A percentile compares a stretch with the other conserved stretches of the same genome.
phyloP scores from a whole-genome alignment of 2,797 vertebrate species.

The Tiaroga cobitis region DNA sequence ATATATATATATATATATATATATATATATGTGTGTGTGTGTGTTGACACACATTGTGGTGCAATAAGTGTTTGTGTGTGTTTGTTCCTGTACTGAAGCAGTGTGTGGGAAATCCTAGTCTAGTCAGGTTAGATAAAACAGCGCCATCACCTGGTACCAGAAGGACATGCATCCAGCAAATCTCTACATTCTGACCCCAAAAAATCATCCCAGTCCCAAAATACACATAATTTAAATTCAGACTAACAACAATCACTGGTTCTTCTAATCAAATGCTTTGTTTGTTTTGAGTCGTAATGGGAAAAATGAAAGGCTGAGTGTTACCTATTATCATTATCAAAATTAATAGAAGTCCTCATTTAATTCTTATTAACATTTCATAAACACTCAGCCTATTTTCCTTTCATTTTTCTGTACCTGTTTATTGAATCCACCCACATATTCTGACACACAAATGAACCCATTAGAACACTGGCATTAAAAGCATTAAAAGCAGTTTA shows the following conservation, averaged over 20 bases:
- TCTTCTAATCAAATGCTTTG: conserved; percentile 22
- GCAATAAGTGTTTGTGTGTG: conserved; percentile 33
- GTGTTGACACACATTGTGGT: not conserved
- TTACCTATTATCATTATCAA: conserved; percentile 39
- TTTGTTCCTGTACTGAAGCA: not conserved
- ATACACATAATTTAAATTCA: conserved; percentile 5
- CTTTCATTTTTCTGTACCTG: conserved; percentile 22
- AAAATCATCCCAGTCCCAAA: not conserved
- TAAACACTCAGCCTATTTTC: conserved; percentile 32
- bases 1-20: not conserved
- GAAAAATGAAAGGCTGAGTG: conserved; percentile 17
- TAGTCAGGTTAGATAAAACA: conserved; percentile 74
- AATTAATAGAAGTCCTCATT: conserved; percentile 28
- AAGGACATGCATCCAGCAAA: conserved; percentile 5
- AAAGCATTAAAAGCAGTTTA: conserved; percentile 47
- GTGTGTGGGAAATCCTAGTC: conserved; percentile 47
- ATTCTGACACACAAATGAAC: conserved; percentile 41
- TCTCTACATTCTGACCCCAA: not conserved
- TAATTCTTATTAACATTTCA: conserved; percentile 43
- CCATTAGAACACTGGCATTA: conserved; percentile 31
- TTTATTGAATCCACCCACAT: conserved; percentile 50
- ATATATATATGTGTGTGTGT: not conserved
- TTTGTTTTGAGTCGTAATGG: conserved; percentile 16
- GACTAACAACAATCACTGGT: not conserved
- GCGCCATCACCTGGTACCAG: conserved; percentile 76